Conservation (phyloP, 2,113 vertebrate species). For the Chrysochloris asiatica region DNA sequence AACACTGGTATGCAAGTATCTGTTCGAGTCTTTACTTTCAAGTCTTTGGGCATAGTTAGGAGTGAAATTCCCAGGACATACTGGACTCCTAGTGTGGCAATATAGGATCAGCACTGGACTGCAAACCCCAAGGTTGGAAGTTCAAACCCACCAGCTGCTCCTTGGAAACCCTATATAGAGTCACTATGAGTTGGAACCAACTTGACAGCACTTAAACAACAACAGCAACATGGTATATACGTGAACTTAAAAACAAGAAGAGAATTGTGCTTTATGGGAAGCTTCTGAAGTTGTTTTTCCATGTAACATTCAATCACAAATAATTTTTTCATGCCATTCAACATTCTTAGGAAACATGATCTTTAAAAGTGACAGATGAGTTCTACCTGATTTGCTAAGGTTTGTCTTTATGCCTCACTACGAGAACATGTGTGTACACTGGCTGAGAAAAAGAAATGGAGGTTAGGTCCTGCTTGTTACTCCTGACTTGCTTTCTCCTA, state of each 20-base stretch:
- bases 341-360: background rate
- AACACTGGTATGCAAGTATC: background rate
- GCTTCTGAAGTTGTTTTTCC: constrained; percentile 35
- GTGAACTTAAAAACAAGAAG: constrained; percentile 20
- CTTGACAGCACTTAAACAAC: too few species aligned
- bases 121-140: too few species aligned
- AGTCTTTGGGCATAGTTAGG: background rate
- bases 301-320: background rate
- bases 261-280: constrained; percentile 12
- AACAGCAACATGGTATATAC: too few species aligned
- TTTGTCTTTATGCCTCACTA: background rate
- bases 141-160: too few species aligned
- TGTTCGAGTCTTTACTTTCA: background rate
- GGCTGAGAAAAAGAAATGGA: background rate
- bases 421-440: background rate
- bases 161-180: too few species aligned
- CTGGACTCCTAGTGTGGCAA: too few species aligned
- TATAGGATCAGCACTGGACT: too few species aligned
- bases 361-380: background rate
- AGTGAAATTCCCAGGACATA: background rate
- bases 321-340: background rate
- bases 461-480: background rate
- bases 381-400: background rate
- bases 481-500: background rate
- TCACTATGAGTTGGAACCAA: too few species aligned